A percentile compares a stretch with the other conserved stretches of the same genome.
phyloP scores from a whole-genome alignment of 2,113 vertebrate species.

The Mellivora capensis region DNA sequence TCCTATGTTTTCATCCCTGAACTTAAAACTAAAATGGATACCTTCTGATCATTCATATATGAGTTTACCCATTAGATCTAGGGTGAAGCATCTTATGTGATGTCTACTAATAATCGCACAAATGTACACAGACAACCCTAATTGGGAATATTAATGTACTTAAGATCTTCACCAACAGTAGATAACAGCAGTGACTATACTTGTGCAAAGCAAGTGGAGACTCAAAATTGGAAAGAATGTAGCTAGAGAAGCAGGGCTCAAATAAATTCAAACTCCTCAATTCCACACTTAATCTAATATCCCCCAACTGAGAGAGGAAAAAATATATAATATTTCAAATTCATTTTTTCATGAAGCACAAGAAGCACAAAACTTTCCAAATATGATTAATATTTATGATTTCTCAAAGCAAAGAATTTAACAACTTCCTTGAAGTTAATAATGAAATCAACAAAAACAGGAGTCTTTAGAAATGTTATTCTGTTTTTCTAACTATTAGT shows the following conservation, averaged over 20 bases:
- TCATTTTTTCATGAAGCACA: background rate
- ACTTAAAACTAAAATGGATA: background rate
- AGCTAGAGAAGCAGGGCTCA: background rate
- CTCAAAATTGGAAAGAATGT: background rate
- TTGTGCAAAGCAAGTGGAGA: background rate
- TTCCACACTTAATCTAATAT: background rate
- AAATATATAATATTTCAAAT: background rate
- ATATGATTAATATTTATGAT: slow-evolving; percentile 9
- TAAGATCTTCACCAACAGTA: background rate
- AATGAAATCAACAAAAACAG: slow-evolving; percentile 19
- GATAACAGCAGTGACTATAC: background rate
- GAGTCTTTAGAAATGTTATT: background rate
- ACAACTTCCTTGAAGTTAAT: slow-evolving; percentile 24
- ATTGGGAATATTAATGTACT: background rate
- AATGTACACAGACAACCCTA: background rate
- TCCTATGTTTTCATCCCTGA: background rate
- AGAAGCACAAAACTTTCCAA: slow-evolving; percentile 12
- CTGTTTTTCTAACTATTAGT: background rate
- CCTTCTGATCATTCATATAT: background rate
- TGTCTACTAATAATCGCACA: background rate
- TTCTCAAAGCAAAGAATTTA: slow-evolving; percentile 16
- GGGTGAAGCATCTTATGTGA: background rate
- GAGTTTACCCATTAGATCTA: background rate
- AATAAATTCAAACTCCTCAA: background rate
- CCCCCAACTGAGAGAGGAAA: background rate